phyloP scores from a whole-genome alignment of 37 sponge, comb jelly and placozoan species.

The Corticium candelabrum region DNA sequence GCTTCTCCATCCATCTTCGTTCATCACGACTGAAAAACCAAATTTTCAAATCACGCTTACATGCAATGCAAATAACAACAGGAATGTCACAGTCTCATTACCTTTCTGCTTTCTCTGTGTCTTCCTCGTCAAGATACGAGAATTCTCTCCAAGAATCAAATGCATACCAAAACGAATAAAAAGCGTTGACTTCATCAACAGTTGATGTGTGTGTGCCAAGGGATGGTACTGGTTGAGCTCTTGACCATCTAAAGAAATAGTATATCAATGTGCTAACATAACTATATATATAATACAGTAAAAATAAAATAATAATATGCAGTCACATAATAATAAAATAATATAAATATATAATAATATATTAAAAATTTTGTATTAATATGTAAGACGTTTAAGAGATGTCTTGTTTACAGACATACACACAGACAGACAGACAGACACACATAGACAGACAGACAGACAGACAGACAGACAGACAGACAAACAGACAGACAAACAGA shows the following conservation, averaged over 20 bases:
- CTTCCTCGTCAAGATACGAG: constrained; percentile 90
- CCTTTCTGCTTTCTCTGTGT: constrained; percentile 81
- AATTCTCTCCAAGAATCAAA: constrained; percentile 96
- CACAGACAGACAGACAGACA: too few relatives aligned
- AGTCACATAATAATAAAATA: too few relatives aligned
- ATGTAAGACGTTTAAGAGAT: too few relatives aligned
- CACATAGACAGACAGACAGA: too few relatives aligned
- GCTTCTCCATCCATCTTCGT: constrained; percentile 84
- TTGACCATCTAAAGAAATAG: constrained; percentile 55
- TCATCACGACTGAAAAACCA: constrained; percentile 70
- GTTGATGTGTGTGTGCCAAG: constrained; percentile 46
- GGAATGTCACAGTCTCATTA: constrained; percentile 9
- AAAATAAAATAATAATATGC: too few relatives aligned
- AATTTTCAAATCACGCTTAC: neutral
- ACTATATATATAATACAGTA: too few relatives aligned
- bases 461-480: too few relatives aligned
- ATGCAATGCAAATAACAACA: neutral
- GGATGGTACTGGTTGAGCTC: constrained; percentile 60
- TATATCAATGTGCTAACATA: too few relatives aligned
- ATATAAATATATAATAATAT: too few relatives aligned
- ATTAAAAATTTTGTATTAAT: too few relatives aligned
- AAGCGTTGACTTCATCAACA: constrained; percentile 63
- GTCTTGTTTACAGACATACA: too few relatives aligned
- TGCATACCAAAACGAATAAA: constrained; percentile 89
- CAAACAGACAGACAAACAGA: too few relatives aligned